Evolutionary conservation across 2,888 invertebrate genomes (phyloP), one percentile per base, ranked within the genome.

Genomic region (Drosophila flavopinicola): DNA sequence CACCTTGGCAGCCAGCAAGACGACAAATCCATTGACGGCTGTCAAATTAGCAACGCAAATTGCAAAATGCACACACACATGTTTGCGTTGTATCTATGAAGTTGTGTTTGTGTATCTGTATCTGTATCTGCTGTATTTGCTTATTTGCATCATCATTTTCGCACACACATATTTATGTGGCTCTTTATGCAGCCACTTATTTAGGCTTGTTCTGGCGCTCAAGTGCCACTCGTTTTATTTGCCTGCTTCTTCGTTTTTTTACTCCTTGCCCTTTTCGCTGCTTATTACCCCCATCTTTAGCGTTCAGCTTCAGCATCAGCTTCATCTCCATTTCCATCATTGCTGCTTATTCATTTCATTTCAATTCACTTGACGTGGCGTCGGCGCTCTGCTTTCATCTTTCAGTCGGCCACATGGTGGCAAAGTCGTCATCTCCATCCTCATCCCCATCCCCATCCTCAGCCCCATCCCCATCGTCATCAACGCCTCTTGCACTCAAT

Each of bases 1-100:
- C 80, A 80, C 80, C 84, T 78, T 80, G 68, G 54, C 61, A 52
- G 52, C 37, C 17, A 52, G 52, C 60, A 77, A 69, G 67, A 70
- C 72, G 67, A 70, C 72, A 66, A 75, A 84, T 80, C 65, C 85
- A 82, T 80, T 73, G 80, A 84, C 58, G 78, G 58, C 80, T 75
- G 80, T 75, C 80, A 84, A 84, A 82, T 82, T 82, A 82, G 85
- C 80, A 80, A 71, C 68, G 82, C 75, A 75, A 82, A 82, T 75
- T 57, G 60, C 63, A 57, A 39, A 54, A 30, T 38, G 41, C 58
- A 48, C 48, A 39, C 27, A 48, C 11, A n/a, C 7, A 24, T 41
- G n/a, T n/a, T n/a, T n/a, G n/a, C n/a, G n/a, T 20, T 41, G 10
- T 25, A 45, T 70, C 33, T 42, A 38, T 38, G 20, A n/a, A n/a